phyloP scores from a whole-genome alignment of 2,113 vertebrate species.

The Ammodytes marinus region DNA sequence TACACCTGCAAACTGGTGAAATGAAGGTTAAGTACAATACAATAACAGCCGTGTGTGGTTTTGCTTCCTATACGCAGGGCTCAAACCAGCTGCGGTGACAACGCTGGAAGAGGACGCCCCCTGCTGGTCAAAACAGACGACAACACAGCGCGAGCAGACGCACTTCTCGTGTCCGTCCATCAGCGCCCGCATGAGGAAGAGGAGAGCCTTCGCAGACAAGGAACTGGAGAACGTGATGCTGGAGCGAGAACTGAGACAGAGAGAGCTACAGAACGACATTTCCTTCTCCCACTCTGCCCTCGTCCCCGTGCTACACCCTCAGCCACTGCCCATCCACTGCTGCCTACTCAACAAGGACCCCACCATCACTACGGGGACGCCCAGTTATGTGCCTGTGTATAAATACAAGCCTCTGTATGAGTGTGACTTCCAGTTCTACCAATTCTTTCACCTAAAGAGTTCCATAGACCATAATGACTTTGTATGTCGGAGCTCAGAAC shows the following conservation, averaged over 20 bases:
- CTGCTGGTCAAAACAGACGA: conserved; percentile 68
- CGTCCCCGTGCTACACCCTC: conserved; percentile 59
- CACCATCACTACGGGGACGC: conserved; percentile 11
- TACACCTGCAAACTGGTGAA: too few species aligned
- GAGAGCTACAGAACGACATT: conserved; percentile 71
- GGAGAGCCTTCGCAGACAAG: conserved; percentile 82
- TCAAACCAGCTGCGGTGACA: conserved; percentile 49
- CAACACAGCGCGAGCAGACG: conserved; percentile 16
- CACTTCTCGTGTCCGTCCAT: conserved; percentile 63
- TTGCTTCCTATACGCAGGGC: conserved; percentile 45
- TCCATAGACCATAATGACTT: conserved; percentile 49
- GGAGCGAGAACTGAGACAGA: conserved; percentile 80
- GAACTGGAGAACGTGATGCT: conserved; percentile 85
- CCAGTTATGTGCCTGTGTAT: conserved; percentile 69
- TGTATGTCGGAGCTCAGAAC: conserved; percentile 41
- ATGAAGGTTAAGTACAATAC: too few species aligned
- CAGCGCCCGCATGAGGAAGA: conserved; percentile 84
- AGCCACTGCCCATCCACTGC: conserved; percentile 56
- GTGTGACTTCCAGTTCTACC: conserved; percentile 75
- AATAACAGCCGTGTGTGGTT: conserved; percentile 8
- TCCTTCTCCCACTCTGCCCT: conserved; percentile 51
- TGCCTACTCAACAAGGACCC: conserved; percentile 71
- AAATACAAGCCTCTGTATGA: conserved; percentile 77
- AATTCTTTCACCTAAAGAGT: conserved; percentile 65
- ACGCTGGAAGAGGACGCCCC: conserved; percentile 56